Base-by-base conservation (phyloP, 1,140 invertebrate species). In the Calephelis nemesis region DNA sequence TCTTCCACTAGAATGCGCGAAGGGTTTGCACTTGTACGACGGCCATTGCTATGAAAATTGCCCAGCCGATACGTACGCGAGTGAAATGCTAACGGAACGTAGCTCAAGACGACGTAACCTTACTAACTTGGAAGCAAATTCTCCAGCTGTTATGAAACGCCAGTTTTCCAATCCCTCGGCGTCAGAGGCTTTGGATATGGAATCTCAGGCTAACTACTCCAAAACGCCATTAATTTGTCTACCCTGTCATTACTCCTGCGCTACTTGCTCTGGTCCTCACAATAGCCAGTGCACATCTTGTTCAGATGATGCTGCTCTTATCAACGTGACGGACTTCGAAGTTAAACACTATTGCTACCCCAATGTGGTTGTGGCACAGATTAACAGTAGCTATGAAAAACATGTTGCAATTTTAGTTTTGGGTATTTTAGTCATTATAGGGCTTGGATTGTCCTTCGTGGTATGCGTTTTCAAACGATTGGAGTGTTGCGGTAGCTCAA, bases 1-100 rank as follows among this genome's bases (percentile, higher is more conserved):
- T 90, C 79, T 90, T 82, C 76, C 78, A 88, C 71, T 91, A 91
- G 89, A 90, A 79, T 91, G 89, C 89, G 84, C 84, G 78, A 90
- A 91, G 82, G 89, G 87, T 85, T 85, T 90, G 78, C 89, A 91
- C 83, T 90, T 91, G 78, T 90, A 85, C 89, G 82, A 83, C 76
- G 89, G 87, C 65, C 84, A 85, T 75, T 91, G 89, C 77, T 90
- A 81, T 81, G 72, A 73, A 47, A 79, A 70, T 75, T 91, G 89
- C 72, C 89, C 89, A 47, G 80, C 74, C 65, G 83, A 83, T 58
- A 88, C 87, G 10, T 91, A 88, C 75, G 83, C 87, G 72, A 87
- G 82, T 69, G 88, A 88, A 76, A 77, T 85, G 39, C 69, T 85
- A n/a, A 79, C 74, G 76, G 79, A 87, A 68, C 73, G 82, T 42